Evolutionary conservation across 2,888 invertebrate species (phyloP), one percentile per base, ranked within the genome.

Genomic region (Oxyscelio sp.): DNA sequence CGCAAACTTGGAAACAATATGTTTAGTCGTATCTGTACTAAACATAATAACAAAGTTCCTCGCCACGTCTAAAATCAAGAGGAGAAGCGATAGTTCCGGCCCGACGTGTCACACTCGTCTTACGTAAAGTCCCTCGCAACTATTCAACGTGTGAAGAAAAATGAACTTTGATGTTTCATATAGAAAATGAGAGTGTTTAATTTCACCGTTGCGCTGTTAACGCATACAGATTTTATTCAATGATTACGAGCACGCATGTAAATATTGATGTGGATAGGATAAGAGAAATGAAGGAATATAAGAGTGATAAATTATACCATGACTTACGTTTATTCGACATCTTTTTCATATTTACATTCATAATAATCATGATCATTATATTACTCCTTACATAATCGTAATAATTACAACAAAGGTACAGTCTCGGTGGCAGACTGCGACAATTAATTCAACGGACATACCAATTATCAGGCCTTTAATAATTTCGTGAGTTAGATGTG

Each of bases 311-410:
- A 78, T 84, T 81, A 79, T 85, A 82, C 87, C 87, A 88, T 91
- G 91, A 91, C 90, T 90, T 93, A 92, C 89, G 87, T 90, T 93
- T 93, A 93, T 93, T 93, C 89, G 91, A 91, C 90, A 92, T 90
- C 90, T 91, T 92, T 90, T 89, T 90, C 90, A 87, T 92, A 92
- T 92, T 90, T 92, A 92, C 92, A 92, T 88, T 91, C 88, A 92
- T 91, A 87, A 88, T 74, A 75, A 68, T 91, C 87, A 88, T 87
- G 78, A 89, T 91, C 91, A 89, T 92, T 89, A 91, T 90, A 90
- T 90, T 91, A 92, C 88, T 91, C 77, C 87, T 91, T 92, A 92
- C 87, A 90, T 89, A 88, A 90, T 92, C 87, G 90, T 89, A 88
- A 90, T 91, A 93, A 93, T 93, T 93, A 93, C 93, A 93, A 91